Base-by-base conservation (phyloP, 2,888 invertebrate species). In the Rhagonycha lutea region DNA sequence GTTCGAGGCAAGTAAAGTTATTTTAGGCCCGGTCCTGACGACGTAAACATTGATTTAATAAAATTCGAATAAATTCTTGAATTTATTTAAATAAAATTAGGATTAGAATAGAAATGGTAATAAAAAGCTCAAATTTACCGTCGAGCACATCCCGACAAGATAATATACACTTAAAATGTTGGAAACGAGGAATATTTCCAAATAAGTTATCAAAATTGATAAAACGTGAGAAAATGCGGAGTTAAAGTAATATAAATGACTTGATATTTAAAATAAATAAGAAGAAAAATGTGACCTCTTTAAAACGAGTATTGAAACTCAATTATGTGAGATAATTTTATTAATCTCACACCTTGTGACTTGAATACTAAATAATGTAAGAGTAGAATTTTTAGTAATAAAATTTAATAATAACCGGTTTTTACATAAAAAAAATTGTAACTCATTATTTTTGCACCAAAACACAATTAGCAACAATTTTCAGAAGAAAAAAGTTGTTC, bases 271-370 rank as follows among this genome's bases (percentile, higher is more conserved):
- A 23, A 32, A 47, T n/a, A 65, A 63, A 65, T 71, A 65, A 32
- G 28, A 62, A 24, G 14, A 29, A 47, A 29, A 62, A 11, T 71
- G 65, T 29, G 65, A 71, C 71, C 71, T 71, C 71, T 63, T 71
- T 71, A 47, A 47, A 71, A 65, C 63, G 24, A 71, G 71, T 71
- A 71, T 65, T 71, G 65, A 47, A 29, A 70, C 61, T 61, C 47
- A 65, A 63, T 71, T 24, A 63, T 24, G 63, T 60, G 28, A 65
- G 71, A 71, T 71, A 71, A 71, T 24, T 29, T 71, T 65, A 63
- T 65, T 62, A 61, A 71, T 71, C 65, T 71, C 24, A 47, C 71
- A 65, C 65, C 29, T 65, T 62, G 26, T 47, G 65, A 32, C 24
- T 14, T 71, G 65, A 65, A 71, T 71, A 26, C 47, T 71, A 47